A percentile compares a stretch with the other conserved stretches of the same genome.
Evolutionary conservation across 2,113 vertebrate genomes (phyloP).

Genomic region (Bubo blakistoni): DNA sequence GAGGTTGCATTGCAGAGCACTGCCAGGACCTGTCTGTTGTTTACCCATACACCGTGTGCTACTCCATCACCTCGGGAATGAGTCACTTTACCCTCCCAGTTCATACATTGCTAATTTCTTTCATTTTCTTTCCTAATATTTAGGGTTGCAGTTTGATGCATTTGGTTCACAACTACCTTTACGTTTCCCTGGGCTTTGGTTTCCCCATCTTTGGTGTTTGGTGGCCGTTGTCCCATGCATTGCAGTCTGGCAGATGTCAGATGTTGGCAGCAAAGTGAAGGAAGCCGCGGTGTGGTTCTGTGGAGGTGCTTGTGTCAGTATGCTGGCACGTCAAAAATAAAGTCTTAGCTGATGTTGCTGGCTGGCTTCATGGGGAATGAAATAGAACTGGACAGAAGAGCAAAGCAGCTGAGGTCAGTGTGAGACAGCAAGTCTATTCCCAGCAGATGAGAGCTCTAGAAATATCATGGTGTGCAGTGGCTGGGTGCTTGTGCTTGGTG

Average conservation of each 20-base stretch:
- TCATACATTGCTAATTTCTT: background rate
- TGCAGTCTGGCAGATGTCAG: background rate
- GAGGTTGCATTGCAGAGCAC: background rate
- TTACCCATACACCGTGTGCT: background rate
- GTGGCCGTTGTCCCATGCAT: background rate
- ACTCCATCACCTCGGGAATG: background rate
- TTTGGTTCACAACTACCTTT: background rate
- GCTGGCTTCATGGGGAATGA: background rate
- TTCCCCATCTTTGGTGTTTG: background rate
- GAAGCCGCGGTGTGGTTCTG: background rate
- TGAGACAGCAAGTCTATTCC: background rate
- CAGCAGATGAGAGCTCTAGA: background rate
- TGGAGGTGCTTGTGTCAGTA: accelerated
- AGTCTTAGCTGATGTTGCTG: background rate
- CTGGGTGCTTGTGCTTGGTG: background rate
- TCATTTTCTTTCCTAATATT: background rate
- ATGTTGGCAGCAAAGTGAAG: background rate
- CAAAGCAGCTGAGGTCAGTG: background rate
- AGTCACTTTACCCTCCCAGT: background rate
- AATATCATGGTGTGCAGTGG: background rate
- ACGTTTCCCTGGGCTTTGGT: background rate
- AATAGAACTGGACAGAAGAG: background rate
- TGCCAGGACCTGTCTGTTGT: background rate
- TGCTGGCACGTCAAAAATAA: background rate
- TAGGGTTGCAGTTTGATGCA: background rate